A percentile compares a stretch with the other conserved stretches of the same genome.
These are phyloP conservation scores for Drosophila cognata DNA, from an alignment of 2,888 invertebrate species.

Conservation along the genomic window DNA sequence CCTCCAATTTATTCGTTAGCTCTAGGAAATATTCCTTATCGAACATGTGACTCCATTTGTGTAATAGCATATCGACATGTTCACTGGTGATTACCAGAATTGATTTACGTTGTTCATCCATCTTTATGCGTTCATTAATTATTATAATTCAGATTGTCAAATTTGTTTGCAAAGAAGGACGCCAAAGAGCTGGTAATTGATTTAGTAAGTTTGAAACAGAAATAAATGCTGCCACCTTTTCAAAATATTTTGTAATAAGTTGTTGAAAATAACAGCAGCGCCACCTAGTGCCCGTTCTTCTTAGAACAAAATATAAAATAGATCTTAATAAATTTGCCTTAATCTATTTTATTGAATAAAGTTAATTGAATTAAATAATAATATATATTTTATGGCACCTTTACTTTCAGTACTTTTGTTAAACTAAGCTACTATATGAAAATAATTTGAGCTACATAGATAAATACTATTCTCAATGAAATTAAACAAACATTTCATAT, in stretches of 20 bases:
- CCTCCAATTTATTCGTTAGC: constrained; percentile 74
- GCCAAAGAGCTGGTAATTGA: neutral
- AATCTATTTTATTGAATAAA: neutral
- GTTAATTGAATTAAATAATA: too few relatives aligned
- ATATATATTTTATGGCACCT: too few relatives aligned
- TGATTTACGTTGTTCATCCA: constrained; percentile 43
- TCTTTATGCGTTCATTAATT: constrained; percentile 1
- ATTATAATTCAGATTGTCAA: neutral
- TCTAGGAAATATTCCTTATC: constrained; percentile 71
- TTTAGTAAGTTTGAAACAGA: neutral
- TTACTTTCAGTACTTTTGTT: too few relatives aligned
- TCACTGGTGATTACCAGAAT: constrained; percentile 74
- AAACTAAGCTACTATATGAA: neutral
- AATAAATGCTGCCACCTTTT: neutral
- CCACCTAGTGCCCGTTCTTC: neutral
- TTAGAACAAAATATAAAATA: constrained; percentile 43
- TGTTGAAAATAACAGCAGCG: neutral
- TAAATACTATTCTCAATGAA: neutral
- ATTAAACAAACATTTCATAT: neutral
- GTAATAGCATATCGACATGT: constrained; percentile 66
- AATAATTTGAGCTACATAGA: neutral
- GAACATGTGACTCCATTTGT: constrained; percentile 81
- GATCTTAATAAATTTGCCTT: constrained; percentile 38
- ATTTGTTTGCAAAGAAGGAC: neutral
- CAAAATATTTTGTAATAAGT: neutral